Conservation (phyloP, 2,797 vertebrate genomes). For the Enteromius trimaculatus region DNA sequence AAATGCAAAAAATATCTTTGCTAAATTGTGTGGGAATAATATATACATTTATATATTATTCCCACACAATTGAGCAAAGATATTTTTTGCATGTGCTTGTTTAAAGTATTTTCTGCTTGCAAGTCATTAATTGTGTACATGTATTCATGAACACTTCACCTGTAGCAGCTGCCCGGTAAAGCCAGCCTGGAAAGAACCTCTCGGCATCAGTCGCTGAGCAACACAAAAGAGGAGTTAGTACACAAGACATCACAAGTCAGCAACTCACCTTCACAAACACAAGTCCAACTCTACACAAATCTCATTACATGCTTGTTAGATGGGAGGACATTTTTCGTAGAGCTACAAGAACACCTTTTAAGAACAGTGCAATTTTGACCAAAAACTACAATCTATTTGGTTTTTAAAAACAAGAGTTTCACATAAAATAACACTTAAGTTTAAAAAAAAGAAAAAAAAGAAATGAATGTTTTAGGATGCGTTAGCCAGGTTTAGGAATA, state of each 20-base stretch:
- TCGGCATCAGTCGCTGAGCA: conserved; percentile 38
- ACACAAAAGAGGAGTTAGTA: conserved; percentile 33
- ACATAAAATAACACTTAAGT: not conserved
- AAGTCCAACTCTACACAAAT: not conserved
- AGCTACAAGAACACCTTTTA: conserved; percentile 25
- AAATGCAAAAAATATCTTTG: too few species aligned
- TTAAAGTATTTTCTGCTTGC: too few species aligned
- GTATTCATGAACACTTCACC: conserved; percentile 6
- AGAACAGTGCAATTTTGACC: conserved; percentile 24
- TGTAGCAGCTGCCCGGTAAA: conserved; percentile 12
- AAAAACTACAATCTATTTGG: conserved; percentile 32
- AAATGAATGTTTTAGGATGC: not conserved
- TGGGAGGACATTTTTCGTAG: not conserved
- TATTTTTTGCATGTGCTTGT: too few species aligned
- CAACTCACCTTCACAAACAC: not conserved
- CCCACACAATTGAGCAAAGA: too few species aligned
- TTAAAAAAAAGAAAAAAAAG: not conserved
- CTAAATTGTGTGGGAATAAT: too few species aligned
- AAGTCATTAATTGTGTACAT: not conserved
- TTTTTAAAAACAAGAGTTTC: conserved; percentile 24
- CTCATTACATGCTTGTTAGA: conserved; percentile 2
- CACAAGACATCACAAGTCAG: not conserved
- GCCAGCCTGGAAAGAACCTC: conserved; percentile 37
- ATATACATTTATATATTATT: too few species aligned
- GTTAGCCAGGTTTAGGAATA: conserved; percentile 36